Evolutionary conservation across 2,888 invertebrate genomes (phyloP).

Genomic region (Temnothorax ravouxi): DNA sequence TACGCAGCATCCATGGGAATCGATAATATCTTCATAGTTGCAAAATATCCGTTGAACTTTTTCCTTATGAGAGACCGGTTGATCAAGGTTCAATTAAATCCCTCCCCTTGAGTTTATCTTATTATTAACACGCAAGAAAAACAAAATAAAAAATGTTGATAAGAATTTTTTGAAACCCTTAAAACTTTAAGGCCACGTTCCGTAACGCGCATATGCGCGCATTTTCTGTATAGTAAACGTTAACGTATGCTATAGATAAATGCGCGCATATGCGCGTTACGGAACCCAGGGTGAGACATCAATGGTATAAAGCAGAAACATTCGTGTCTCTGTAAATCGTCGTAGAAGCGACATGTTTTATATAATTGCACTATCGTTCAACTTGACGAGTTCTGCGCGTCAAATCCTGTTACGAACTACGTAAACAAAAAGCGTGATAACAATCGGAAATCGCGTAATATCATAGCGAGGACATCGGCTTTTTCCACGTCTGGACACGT

Average conservation of each 20-base stretch:
- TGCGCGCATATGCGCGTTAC: too few relatives aligned
- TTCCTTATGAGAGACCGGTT: constrained; percentile 32
- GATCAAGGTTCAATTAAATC: constrained; percentile 33
- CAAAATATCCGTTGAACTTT: background rate
- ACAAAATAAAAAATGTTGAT: background rate
- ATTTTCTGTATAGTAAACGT: too few relatives aligned
- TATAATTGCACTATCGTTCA: too few relatives aligned
- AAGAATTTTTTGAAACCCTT: background rate
- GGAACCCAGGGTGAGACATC: background rate
- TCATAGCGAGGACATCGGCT: background rate
- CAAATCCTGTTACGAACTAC: background rate
- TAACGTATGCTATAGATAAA: too few relatives aligned
- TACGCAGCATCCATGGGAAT: background rate
- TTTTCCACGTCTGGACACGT: constrained; percentile 2
- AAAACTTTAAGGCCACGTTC: background rate
- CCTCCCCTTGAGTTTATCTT: background rate
- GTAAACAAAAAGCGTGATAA: constrained; percentile 14
- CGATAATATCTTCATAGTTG: constrained; percentile 5
- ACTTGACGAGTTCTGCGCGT: too few relatives aligned
- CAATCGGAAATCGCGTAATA: constrained; percentile 2
- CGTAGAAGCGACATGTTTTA: too few relatives aligned
- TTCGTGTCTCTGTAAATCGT: background rate
- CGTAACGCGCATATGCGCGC: too few relatives aligned
- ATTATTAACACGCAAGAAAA: background rate
- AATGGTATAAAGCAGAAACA: background rate